These are phyloP conservation scores for Hydrolagus affinis DNA, from an alignment of 2,113 vertebrate genomes.

Conservation along the genomic window DNA sequence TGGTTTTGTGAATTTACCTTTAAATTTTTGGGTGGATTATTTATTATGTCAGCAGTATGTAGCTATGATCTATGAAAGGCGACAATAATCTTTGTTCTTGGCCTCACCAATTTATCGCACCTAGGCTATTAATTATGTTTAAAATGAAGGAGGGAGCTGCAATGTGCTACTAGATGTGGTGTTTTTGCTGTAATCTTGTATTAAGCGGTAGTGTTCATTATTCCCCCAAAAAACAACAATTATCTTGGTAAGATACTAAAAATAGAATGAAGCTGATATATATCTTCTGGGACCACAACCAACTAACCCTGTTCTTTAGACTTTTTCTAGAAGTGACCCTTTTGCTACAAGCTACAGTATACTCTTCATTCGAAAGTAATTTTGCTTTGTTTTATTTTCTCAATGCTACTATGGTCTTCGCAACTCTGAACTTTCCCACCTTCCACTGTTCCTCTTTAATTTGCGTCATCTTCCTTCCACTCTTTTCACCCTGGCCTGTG, in stretches of 20 bases:
- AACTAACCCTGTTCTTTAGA: background rate
- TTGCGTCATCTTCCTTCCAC: too few species aligned
- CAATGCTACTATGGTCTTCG: too few species aligned
- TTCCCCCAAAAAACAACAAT: slow-evolving; percentile 4
- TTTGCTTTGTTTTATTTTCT: too few species aligned
- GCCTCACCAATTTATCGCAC: slow-evolving; percentile 36
- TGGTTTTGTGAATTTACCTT: slow-evolving; percentile 50
- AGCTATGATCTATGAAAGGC: slow-evolving; percentile 44
- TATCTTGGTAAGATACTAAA: background rate
- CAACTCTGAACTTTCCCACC: too few species aligned
- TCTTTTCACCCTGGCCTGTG: too few species aligned
- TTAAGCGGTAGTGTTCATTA: background rate
- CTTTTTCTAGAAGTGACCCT: background rate
- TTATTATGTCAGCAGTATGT: slow-evolving; percentile 46
- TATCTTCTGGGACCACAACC: too few species aligned
- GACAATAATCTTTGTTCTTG: slow-evolving; percentile 39
- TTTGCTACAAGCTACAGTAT: background rate
- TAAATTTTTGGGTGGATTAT: slow-evolving; percentile 45
- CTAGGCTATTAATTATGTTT: slow-evolving; percentile 39
- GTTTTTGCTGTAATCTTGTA: background rate
- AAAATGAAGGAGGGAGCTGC: slow-evolving; percentile 20
- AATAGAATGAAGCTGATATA: background rate
- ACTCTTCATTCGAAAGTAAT: too few species aligned
- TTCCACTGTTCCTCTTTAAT: too few species aligned
- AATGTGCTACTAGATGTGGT: background rate